Evolutionary conservation across 2,888 invertebrate species (phyloP).

Genomic region (Agonopterix heracliana): DNA sequence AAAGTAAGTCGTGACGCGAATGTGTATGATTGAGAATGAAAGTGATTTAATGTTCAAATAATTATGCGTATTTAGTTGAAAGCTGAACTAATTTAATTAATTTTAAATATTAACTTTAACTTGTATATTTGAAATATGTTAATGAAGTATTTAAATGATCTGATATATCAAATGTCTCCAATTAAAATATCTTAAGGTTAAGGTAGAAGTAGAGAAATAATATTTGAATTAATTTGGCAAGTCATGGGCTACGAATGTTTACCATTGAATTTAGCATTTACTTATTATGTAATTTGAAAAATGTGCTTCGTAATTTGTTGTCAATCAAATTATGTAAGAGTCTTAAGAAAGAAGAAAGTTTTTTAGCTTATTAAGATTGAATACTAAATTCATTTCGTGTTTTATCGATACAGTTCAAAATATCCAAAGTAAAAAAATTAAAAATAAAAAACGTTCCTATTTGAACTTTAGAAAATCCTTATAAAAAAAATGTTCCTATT

Average conservation of each 20-base stretch:
- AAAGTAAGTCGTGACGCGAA: neutral
- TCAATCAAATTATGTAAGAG: conserved; percentile 12
- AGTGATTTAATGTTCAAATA: neutral
- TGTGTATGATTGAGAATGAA: neutral
- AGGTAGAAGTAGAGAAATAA: neutral
- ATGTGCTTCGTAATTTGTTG: conserved; percentile 9
- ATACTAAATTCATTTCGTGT: neutral
- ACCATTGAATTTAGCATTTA: neutral
- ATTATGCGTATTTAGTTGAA: neutral
- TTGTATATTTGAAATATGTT: no score
- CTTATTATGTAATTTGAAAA: conserved; percentile 1
- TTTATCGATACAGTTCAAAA: no score
- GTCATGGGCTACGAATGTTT: neutral
- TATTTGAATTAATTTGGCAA: no score
- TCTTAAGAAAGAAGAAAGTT: conserved; percentile 16
- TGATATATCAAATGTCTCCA: no score
- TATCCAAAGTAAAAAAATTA: no score
- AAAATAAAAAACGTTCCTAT: no score
- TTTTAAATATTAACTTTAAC: no score
- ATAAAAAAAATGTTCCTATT: no score
- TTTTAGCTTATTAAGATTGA: conserved; percentile 5
- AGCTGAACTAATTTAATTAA: neutral
- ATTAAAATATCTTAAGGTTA: no score
- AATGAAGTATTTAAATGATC: no score
- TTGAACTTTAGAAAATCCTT: no score